Evolutionary conservation across 2,113 vertebrate genomes (phyloP).

Genomic region (Scopus umbretta): DNA sequence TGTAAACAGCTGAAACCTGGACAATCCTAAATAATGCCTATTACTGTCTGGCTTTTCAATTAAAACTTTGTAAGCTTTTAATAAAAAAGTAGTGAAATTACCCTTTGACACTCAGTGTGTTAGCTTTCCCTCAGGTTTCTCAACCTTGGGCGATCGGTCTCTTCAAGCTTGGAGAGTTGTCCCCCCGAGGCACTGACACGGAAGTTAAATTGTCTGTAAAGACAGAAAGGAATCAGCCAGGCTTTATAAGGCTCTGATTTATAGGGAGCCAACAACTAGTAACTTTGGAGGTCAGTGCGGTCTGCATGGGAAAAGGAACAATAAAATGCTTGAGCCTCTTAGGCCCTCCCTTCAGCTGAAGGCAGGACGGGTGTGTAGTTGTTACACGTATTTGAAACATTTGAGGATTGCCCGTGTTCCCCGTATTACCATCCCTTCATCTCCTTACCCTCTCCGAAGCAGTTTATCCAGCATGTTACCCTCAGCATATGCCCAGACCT

Average conservation of each 20-base stretch:
- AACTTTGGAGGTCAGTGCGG: not conserved
- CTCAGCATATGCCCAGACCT: not conserved
- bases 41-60: not conserved
- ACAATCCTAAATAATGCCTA: not conserved
- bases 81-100: not conserved
- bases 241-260: not conserved
- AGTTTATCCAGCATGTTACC: not conserved
- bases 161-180: not conserved
- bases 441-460: not conserved
- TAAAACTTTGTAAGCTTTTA: not conserved
- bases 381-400: fast-evolving
- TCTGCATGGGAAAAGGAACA: not conserved
- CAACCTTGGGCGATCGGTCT: fast-evolving
- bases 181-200: not conserved
- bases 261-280: not conserved
- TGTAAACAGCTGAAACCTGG: too few species aligned
- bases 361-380: not conserved
- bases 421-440: not conserved
- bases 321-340: not conserved
- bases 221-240: not conserved
- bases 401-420: not conserved
- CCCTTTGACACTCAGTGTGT: not conserved
- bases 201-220: not conserved
- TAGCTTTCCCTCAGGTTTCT: not conserved
- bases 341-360: not conserved